A percentile compares a stretch with the other conserved stretches of the same genome.
Evolutionary conservation across 2,888 invertebrate species (phyloP).

Genomic region (Nymphalis c-album): DNA sequence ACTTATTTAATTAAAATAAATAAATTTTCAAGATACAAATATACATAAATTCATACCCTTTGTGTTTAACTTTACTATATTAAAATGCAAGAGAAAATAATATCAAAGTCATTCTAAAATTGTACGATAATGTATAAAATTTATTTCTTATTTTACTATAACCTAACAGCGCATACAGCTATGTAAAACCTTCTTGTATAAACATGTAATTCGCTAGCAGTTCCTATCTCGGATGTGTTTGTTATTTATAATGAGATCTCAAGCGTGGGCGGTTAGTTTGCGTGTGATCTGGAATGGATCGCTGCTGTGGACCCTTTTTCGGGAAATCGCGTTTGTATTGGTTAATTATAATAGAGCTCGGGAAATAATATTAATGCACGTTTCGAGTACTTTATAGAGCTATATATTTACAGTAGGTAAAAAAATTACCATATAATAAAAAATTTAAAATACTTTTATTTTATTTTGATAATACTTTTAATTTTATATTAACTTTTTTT

Average conservation of each 20-base stretch:
- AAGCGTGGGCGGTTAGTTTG: constrained; percentile 34
- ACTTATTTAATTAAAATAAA: too few relatives aligned
- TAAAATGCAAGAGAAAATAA: too few relatives aligned
- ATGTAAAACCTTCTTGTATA: constrained; percentile 5
- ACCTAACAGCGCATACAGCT: background rate
- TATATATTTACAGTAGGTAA: background rate
- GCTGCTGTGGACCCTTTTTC: constrained; percentile 30
- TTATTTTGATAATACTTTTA: too few relatives aligned
- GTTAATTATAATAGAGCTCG: constrained; percentile 32
- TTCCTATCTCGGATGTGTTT: constrained; percentile 30
- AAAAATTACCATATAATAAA: too few relatives aligned
- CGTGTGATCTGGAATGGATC: constrained; percentile 39
- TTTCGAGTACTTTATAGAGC: background rate
- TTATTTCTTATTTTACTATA: background rate
- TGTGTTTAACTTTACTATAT: too few relatives aligned
- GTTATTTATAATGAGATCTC: constrained; percentile 40
- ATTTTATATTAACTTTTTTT: too few relatives aligned
- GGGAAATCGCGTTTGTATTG: constrained; percentile 32
- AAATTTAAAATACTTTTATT: too few relatives aligned
- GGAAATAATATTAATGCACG: background rate
- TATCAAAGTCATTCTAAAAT: too few relatives aligned
- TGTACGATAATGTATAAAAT: too few relatives aligned
- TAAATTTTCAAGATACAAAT: too few relatives aligned
- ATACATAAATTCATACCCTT: too few relatives aligned
- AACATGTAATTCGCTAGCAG: constrained; percentile 23